Base-by-base conservation (phyloP, 2,888 invertebrate species). In the Tenthredo distinguenda region DNA sequence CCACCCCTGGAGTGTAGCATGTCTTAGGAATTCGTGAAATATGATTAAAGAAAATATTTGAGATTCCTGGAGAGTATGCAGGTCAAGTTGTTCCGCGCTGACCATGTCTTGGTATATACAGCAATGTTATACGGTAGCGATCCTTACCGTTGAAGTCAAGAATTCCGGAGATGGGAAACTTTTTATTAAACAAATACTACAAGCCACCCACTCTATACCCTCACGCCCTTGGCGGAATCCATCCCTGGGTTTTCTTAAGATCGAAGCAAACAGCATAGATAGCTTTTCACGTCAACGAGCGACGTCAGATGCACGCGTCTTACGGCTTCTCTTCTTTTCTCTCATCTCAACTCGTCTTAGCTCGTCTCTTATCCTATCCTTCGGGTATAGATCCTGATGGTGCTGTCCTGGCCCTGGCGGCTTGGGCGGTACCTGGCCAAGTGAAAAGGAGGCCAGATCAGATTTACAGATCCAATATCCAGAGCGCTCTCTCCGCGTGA, bases 401-500 rank as follows among this genome's bases (percentile, higher is more conserved):
- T 62, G 81, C 21, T 58, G 40, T 81, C 81, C 62, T 81, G 40
- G 62, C 81, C 40, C 62, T 62, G 62, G 58, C 62, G 58, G 81
- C 40, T 40, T 21, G 81, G 58, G 58, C 77, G 77, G 77, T 77
- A 77, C 77, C 50, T 77, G 77, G 77, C 77, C 81, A 50, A 81
- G 62, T 81, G 81, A 81, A 81, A 81, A 81, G 81, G 81, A 81
- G 58, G 81, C 81, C 81, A 81, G 81, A 81, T 81, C 58, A 81
- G 81, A 81, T 81, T 81, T 81, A 81, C 81, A 81, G 81, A 81
- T 81, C 81, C 81, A 62, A 81, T 81, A 81, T 81, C 81, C 40
- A 81, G 81, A 81, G 81, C 81, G 81, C 81, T 81, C 81, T 81
- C 81, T 81, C 81, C 81, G 81, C 81, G 81, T 81, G 81, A 81